Conservation (phyloP, 2,888 invertebrate species). For the Philopedon plagiatum region DNA sequence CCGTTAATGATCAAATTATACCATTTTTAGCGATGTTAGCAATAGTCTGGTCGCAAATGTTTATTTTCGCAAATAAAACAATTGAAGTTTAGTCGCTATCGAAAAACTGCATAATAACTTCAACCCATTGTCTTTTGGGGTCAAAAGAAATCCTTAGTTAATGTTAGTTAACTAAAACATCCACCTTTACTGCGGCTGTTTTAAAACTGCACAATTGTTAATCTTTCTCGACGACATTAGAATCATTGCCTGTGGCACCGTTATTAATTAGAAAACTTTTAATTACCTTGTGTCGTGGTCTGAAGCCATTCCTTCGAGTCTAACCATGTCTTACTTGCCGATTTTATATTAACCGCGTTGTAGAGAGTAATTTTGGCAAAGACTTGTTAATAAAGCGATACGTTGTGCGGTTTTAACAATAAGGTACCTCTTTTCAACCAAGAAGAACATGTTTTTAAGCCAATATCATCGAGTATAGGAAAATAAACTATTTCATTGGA, state of each 20-base stretch:
- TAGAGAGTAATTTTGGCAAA: slow-evolving; percentile 47
- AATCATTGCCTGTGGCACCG: slow-evolving; percentile 56
- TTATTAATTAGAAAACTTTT: slow-evolving; percentile 59
- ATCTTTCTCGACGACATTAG: slow-evolving; percentile 45
- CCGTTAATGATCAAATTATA: no score
- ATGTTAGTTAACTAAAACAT: background rate
- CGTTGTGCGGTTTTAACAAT: background rate
- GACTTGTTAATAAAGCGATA: background rate
- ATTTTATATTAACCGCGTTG: slow-evolving; percentile 57
- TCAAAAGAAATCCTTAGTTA: background rate
- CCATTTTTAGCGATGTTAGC: no score
- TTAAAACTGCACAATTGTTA: slow-evolving; percentile 46
- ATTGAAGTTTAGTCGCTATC: no score
- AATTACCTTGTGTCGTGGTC: slow-evolving; percentile 58
- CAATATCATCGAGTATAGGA: no score
- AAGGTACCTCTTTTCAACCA: no score
- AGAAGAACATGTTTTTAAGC: no score
- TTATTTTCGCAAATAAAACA: no score
- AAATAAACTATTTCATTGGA: no score
- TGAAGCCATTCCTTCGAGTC: slow-evolving; percentile 51
- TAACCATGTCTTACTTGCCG: slow-evolving; percentile 55
- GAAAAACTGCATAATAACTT: no score
- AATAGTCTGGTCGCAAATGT: no score
- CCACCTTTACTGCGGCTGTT: slow-evolving; percentile 22
- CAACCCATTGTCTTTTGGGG: background rate